Percentiles rank a stretch among this genome's conserved stretches.
Conservation (phyloP, 2,113 vertebrate species). For the Lophura nycthemera region DNA sequence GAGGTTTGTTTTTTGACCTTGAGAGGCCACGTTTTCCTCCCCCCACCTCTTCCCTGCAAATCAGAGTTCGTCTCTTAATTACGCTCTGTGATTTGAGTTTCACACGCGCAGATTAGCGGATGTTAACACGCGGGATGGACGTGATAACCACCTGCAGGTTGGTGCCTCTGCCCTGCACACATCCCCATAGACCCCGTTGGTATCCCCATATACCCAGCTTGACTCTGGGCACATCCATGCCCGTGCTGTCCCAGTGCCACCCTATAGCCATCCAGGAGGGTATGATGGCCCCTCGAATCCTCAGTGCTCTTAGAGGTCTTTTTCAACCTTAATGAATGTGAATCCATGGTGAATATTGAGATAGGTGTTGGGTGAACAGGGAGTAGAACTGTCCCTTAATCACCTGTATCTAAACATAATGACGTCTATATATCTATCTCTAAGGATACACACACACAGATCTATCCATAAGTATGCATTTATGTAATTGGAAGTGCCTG, state of each 20-base stretch:
- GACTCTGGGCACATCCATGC: too few relatives aligned
- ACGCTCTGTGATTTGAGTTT: not conserved
- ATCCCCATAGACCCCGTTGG: too few relatives aligned
- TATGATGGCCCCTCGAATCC: not conserved
- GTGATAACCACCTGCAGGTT: not conserved
- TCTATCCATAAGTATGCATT: fast-evolving
- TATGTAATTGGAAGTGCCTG: fast-evolving
- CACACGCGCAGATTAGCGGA: not conserved
- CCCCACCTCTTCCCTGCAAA: not conserved
- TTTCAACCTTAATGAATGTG: too few relatives aligned
- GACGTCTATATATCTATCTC: not conserved
- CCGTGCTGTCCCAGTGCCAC: too few relatives aligned
- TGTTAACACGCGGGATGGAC: not conserved
- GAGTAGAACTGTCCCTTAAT: not conserved
- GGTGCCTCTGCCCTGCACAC: too few relatives aligned
- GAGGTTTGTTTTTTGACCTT: slow-evolving; percentile 51
- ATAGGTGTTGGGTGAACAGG: fast-evolving
- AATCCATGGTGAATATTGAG: too few relatives aligned
- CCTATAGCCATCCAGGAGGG: too few relatives aligned
- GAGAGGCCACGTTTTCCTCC: not conserved
- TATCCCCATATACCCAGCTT: too few relatives aligned
- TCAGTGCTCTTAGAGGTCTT: too few relatives aligned
- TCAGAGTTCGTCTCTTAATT: slow-evolving; percentile 26
- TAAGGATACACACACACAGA: fast-evolving
- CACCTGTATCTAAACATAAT: not conserved